phyloP scores from a whole-genome alignment of 2,888 invertebrate species.

The Stenchaetothrips biformis region DNA sequence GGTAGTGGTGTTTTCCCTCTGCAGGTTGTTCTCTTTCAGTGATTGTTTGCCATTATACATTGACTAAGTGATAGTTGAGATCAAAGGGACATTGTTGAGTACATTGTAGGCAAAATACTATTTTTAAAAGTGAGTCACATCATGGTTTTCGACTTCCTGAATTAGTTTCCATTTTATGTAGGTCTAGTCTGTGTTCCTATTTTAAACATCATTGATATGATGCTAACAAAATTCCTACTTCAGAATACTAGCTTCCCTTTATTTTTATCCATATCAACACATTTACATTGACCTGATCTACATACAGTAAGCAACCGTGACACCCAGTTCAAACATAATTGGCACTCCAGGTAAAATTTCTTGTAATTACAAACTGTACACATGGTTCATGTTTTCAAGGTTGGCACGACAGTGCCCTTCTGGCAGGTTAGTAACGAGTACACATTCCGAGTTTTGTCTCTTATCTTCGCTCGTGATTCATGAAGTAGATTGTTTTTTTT shows the following conservation, averaged over 20 bases:
- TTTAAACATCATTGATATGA: too few relatives aligned
- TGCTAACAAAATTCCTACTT: neutral
- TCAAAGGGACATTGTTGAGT: neutral
- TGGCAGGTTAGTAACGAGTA: conserved; percentile 16
- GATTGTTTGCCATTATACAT: neutral
- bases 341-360: neutral
- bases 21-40: neutral
- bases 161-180: neutral
- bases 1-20: neutral
- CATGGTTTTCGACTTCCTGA: neutral
- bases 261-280: neutral
- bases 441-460: conserved; percentile 7
- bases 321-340: conserved; percentile 25
- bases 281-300: neutral
- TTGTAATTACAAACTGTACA: neutral
- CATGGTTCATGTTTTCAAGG: conserved; percentile 16
- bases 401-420: conserved; percentile 3
- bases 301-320: conserved; percentile 18
- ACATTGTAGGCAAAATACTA: neutral
- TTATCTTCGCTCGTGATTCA: conserved; percentile 18
- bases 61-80: neutral
- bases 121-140: neutral
- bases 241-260: neutral
- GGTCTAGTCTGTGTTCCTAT: neutral
- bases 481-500: conserved; percentile 10